These are phyloP conservation scores for Arctocebus calabarensis DNA, from an alignment of 2,797 vertebrate genomes.

Conservation along the genomic window DNA sequence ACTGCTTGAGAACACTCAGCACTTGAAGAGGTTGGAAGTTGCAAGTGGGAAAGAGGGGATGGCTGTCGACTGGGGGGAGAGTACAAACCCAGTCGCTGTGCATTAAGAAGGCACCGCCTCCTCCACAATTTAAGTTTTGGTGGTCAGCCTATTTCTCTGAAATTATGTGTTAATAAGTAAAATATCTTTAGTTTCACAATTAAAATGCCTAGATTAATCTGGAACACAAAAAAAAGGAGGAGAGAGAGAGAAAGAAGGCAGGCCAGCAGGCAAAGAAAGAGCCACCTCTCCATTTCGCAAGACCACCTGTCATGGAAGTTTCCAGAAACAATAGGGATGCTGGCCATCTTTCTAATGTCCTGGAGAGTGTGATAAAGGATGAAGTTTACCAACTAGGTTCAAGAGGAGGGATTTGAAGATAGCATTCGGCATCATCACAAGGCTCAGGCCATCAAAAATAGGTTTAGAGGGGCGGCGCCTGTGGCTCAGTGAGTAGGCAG, in stretches of 20 bases:
- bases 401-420: background rate
- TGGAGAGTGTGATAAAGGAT: background rate
- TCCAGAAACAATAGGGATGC: background rate
- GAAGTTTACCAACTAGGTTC: background rate
- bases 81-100: background rate
- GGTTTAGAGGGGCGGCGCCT: too few relatives aligned
- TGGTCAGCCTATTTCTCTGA: background rate
- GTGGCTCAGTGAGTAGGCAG: too few relatives aligned
- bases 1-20: background rate
- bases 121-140: background rate
- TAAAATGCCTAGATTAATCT: background rate
- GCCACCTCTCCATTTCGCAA: background rate
- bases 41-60: background rate
- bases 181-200: conserved; percentile 8
- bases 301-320: conserved; percentile 5
- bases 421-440: background rate
- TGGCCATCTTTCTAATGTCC: background rate
- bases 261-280: background rate
- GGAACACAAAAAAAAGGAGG: background rate
- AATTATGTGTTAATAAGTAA: background rate
- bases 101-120: background rate
- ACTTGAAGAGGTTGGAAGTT: background rate
- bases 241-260: too few relatives aligned
- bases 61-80: background rate
- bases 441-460: background rate